These are phyloP conservation scores for Dinoponera quadriceps DNA, from an alignment of 1,140 invertebrate species.

Conservation along the genomic window DNA sequence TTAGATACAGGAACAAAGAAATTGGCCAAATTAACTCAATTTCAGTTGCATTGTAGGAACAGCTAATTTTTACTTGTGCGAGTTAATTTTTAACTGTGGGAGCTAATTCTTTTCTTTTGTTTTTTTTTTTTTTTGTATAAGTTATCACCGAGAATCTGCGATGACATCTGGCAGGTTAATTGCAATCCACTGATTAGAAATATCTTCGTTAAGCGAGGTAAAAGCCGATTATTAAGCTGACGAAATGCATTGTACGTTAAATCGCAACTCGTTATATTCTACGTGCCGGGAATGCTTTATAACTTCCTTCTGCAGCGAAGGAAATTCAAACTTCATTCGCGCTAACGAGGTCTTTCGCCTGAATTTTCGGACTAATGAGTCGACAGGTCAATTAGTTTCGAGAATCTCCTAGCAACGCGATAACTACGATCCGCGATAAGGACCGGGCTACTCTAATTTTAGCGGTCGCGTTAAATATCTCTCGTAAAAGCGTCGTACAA, in stretches of 20 bases:
- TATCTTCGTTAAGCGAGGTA: too few species aligned
- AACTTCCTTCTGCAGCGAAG: constrained; percentile 8
- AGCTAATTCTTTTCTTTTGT: too few species aligned
- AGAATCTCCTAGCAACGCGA: constrained; percentile 52
- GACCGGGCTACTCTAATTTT: neutral
- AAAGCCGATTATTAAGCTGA: neutral
- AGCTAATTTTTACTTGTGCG: too few species aligned
- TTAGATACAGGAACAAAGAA: too few species aligned
- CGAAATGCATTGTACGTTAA: neutral
- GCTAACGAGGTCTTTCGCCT: constrained; percentile 17
- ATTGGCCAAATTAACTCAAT: too few species aligned
- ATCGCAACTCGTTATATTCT: constrained; percentile 9
- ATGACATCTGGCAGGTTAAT: too few species aligned
- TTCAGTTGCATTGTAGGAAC: too few species aligned
- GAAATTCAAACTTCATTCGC: constrained; percentile 20
- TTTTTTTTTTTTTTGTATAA: too few species aligned
- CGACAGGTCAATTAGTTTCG: constrained; percentile 56
- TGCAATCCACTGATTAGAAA: too few species aligned
- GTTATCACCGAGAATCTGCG: too few species aligned
- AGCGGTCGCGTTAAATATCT: neutral
- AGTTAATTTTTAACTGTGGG: neutral
- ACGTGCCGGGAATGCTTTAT: neutral
- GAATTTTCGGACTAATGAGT: constrained; percentile 65
- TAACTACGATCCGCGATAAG: neutral
- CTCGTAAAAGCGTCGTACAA: neutral